Evolutionary conservation across 1,140 invertebrate genomes (phyloP).

Genomic region (Cardiocondyla obscurior): DNA sequence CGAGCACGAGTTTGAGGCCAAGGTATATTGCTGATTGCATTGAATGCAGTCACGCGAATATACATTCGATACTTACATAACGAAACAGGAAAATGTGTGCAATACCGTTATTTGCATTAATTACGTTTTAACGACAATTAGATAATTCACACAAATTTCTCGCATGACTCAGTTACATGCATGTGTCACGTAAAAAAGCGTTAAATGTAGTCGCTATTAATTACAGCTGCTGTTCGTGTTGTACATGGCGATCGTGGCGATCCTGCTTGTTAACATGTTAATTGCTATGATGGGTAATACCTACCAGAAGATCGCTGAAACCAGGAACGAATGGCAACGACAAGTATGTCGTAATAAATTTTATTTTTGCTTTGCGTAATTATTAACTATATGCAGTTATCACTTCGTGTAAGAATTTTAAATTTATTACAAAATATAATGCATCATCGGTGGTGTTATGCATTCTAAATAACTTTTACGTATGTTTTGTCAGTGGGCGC

Average conservation of each 20-base stretch:
- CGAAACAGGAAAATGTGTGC: neutral
- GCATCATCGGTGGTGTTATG: neutral
- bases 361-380: neutral
- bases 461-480: neutral
- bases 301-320: conserved; percentile 98
- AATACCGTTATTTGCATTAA: neutral
- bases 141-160: conserved; percentile 5
- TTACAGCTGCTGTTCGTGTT: conserved; percentile 94
- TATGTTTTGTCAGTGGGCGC: conserved; percentile 93
- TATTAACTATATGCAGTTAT: no score
- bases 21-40: conserved; percentile 85
- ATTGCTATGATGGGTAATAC: conserved; percentile 99
- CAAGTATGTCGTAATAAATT: conserved; percentile 91
- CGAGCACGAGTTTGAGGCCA: conserved; percentile 94
- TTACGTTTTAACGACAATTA: neutral
- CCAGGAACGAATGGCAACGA: conserved; percentile 98
- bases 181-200: neutral
- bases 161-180: neutral
- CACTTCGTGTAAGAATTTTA: neutral
- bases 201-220: neutral
- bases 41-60: neutral
- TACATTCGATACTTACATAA: neutral
- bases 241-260: conserved; percentile 98
- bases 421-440: neutral
- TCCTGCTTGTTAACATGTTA: conserved; percentile 98